Conservation (phyloP, 92 coral and sea anemone genomes). For the Nematostella vectensis region DNA sequence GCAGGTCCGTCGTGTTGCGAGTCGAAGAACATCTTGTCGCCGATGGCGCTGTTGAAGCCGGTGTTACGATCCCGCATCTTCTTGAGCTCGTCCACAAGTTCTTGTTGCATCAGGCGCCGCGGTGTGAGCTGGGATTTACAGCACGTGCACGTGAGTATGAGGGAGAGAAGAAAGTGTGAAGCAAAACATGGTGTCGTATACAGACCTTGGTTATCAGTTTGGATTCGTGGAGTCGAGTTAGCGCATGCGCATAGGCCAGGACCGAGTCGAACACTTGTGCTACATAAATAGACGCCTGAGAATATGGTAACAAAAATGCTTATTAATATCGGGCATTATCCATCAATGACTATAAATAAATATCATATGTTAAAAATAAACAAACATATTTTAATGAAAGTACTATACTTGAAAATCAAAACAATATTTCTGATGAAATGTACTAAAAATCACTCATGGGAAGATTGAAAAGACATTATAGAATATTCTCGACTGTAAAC, state of each 20-base stretch:
- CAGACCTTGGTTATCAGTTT: constrained; percentile 67
- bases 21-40: constrained; percentile 68
- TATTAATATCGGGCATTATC: too few species aligned
- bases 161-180: neutral
- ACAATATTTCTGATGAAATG: too few species aligned
- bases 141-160: too few species aligned
- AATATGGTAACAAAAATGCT: too few species aligned
- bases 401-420: too few species aligned
- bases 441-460: too few species aligned
- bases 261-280: constrained; percentile 98
- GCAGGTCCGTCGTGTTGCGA: constrained; percentile 79
- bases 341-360: too few species aligned
- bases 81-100: constrained; percentile 55
- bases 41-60: constrained; percentile 82
- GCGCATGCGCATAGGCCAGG: constrained; percentile 87
- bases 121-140: constrained; percentile 67
- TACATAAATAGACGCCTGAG: constrained; percentile 78
- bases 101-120: constrained; percentile 57
- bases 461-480: too few species aligned
- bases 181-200: neutral
- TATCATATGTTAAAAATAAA: neutral
- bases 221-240: constrained; percentile 81
- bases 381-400: too few species aligned
- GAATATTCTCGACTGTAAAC: too few species aligned
- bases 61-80: constrained; percentile 75